A percentile compares a stretch with the other conserved stretches of the same genome.
phyloP scores from a whole-genome alignment of 1,140 invertebrate species.

The Camponotus floridanus region DNA sequence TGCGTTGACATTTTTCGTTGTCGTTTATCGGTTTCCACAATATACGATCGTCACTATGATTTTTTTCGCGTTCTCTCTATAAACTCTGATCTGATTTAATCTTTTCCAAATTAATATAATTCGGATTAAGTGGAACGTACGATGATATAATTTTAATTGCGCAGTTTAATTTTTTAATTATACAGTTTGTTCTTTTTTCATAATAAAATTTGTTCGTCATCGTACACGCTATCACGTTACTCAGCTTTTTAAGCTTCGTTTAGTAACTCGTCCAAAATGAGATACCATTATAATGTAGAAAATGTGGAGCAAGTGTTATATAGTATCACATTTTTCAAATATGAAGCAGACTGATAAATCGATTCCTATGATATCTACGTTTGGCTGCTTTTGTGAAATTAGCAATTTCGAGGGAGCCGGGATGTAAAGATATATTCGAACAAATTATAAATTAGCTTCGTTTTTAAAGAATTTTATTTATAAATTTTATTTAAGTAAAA shows the following conservation, averaged over 20 bases:
- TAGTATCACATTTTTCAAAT: constrained; percentile 43
- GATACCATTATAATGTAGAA: constrained; percentile 21
- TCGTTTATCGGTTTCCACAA: constrained; percentile 24
- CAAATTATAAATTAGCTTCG: constrained; percentile 35
- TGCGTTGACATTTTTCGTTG: constrained; percentile 56
- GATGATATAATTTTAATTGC: constrained; percentile 32
- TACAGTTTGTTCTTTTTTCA: constrained; percentile 13
- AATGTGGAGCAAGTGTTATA: constrained; percentile 25
- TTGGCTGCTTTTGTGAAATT: constrained; percentile 44
- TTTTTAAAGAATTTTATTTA: constrained; percentile 17
- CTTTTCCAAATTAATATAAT: constrained; percentile 17
- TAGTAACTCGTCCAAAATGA: constrained; percentile 38
- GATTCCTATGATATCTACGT: constrained; percentile 41
- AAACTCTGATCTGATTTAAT: background rate
- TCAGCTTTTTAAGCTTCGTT: constrained; percentile 38
- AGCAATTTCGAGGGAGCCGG: constrained; percentile 8
- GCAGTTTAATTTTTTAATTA: constrained; percentile 37
- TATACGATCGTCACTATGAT: constrained; percentile 4
- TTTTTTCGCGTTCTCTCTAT: constrained; percentile 4
- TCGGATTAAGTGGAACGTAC: constrained; percentile 19
- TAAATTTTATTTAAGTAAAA: constrained; percentile 32
- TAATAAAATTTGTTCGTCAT: constrained; percentile 20
- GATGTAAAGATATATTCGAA: constrained; percentile 1
- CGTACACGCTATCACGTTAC: constrained; percentile 12
- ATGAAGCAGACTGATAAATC: constrained; percentile 59